phyloP scores from a whole-genome alignment of 2,888 invertebrate genomes.

The Mythimna impura region DNA sequence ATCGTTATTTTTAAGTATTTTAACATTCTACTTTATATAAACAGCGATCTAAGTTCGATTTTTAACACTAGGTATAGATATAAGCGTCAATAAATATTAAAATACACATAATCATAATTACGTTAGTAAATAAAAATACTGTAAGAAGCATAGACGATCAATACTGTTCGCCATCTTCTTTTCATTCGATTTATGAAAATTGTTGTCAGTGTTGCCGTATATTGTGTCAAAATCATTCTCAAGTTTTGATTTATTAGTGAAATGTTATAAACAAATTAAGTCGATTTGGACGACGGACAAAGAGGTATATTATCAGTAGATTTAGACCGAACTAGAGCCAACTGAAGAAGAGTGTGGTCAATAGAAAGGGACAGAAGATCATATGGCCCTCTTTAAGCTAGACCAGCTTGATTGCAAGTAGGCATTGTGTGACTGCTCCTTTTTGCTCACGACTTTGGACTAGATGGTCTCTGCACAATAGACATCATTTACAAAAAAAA shows the following conservation, averaged over 20 bases:
- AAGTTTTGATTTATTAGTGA: constrained; percentile 14
- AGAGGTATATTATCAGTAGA: constrained; percentile 5
- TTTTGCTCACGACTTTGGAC: neutral
- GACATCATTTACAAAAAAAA: neutral
- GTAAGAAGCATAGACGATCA: constrained; percentile 68
- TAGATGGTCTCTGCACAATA: neutral
- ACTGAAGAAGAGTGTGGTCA: constrained; percentile 1
- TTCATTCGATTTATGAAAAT: constrained; percentile 46
- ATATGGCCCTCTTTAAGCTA: constrained; percentile 1
- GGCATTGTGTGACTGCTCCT: constrained; percentile 4
- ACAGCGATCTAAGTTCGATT: constrained; percentile 71
- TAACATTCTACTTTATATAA: constrained; percentile 69
- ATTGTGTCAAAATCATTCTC: constrained; percentile 29
- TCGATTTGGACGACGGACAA: neutral
- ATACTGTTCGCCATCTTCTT: constrained; percentile 54
- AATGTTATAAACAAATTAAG: neutral
- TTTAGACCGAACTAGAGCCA: constrained; percentile 3
- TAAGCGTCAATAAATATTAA: constrained; percentile 70
- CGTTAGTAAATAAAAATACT: constrained; percentile 71
- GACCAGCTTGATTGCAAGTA: constrained; percentile 31
- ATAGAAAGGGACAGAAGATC: constrained; percentile 19
- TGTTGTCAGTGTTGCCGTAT: constrained; percentile 52
- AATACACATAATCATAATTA: constrained; percentile 60
- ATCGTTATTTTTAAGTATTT: constrained; percentile 62
- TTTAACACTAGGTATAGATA: constrained; percentile 65